Base-by-base conservation (phyloP, 1,140 invertebrate genomes). In the Neotoxoptera formosana region DNA sequence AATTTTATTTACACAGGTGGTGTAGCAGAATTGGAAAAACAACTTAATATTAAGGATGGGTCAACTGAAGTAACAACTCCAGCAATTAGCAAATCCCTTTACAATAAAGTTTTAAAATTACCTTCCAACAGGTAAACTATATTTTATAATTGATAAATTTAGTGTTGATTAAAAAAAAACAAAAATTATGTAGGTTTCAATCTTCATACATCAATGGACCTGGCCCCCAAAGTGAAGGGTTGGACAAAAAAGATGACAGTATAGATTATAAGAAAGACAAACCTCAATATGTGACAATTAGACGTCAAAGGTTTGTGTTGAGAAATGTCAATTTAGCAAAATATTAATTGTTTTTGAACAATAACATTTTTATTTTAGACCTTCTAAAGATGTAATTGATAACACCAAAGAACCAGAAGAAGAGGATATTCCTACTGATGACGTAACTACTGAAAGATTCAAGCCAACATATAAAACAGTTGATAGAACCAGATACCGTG, bases 1-100 rank as follows among this genome's bases (percentile, higher is more conserved):
- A 36, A 45, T 60, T 56, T 1, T 67, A 53, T n/a, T 34, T 83
- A 25, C 8, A 86, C 23, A 96, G 97, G 97, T 95, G 97, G 97
- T 34, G 96, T 98, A 6, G 97, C 98, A 95, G 97, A 98, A 94
- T 95, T 98, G 23, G 97, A 98, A 94, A 98, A 97, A 94, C 97
- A 98, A 93, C 95, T 98, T 48, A 95, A 96, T 48, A 94, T 96
- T 9, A 95, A 95, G 51, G 94, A 94, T 47, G 94, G 93, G 83
- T 53, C 96, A 96, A 20, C 96, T 95, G 76, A 96, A 96, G 2
- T 96, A 96, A 6, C 95, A 96, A 94, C 94, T 25, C 94, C 94
- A 6, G 93, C 96, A 3, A 97, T 97, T 94, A 97, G 97, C 94
- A 97, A 97, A 94, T 97, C 96, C 90, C 95, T 98, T 4, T 97